Evolutionary conservation across 2,797 vertebrate genomes (phyloP).

Genomic region (Chiloscyllium punctatum): DNA sequence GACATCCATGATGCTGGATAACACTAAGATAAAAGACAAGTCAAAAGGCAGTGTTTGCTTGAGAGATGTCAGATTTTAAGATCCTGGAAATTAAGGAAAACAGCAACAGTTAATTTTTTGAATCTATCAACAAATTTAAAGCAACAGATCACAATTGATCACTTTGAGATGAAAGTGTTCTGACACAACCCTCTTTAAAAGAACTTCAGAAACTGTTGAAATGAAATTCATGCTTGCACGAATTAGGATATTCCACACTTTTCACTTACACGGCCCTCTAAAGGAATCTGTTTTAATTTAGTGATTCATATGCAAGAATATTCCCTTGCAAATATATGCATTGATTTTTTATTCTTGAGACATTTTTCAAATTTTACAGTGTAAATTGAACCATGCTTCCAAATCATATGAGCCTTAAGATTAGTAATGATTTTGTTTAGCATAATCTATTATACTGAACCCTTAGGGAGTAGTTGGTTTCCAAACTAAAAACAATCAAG

Average conservation of each 20-base stretch:
- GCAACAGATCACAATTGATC: background rate
- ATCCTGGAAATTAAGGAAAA: background rate
- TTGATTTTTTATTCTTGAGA: conserved; percentile 29
- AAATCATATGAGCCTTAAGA: conserved; percentile 10
- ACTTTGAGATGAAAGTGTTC: background rate
- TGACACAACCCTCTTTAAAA: background rate
- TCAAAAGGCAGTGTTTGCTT: background rate
- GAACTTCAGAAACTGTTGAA: background rate
- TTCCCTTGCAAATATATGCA: conserved; percentile 34
- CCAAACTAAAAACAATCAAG: background rate
- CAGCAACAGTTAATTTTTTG: background rate
- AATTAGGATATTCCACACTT: background rate
- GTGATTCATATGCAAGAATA: background rate
- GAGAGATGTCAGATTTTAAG: background rate
- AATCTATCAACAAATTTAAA: background rate
- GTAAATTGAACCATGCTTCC: conserved; percentile 20
- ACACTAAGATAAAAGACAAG: background rate
- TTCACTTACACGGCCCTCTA: background rate
- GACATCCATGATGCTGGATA: background rate
- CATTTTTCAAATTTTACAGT: conserved; percentile 31
- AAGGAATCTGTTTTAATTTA: conserved; percentile 7
- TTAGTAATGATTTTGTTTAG: conserved; percentile 33
- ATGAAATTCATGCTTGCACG: background rate
- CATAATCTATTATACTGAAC: background rate
- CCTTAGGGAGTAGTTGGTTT: background rate